Percentiles rank a stretch among this genome's conserved stretches.
Conservation (phyloP, 1,140 invertebrate species). For the Whitmania pigra region DNA sequence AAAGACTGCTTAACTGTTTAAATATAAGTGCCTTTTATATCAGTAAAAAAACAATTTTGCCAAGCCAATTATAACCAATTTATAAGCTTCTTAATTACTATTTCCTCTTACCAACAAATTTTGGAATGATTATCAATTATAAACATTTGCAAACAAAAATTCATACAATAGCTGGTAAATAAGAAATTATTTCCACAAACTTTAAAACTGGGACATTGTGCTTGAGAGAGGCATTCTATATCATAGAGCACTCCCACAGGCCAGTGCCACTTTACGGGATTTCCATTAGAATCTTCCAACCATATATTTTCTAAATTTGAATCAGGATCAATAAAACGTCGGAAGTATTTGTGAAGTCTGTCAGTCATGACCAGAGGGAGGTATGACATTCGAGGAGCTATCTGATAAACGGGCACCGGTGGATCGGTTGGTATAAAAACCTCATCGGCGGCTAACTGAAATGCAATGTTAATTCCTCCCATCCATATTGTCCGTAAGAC, state of each 20-base stretch:
- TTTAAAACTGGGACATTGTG: no score
- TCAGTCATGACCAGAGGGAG: constrained; percentile 80
- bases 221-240: constrained; percentile 48
- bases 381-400: constrained; percentile 86
- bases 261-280: constrained; percentile 86
- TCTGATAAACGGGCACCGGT: constrained; percentile 81
- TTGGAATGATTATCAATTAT: neutral
- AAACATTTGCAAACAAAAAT: neutral
- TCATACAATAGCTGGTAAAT: no score
- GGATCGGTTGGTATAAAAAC: constrained; percentile 63
- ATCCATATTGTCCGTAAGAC: constrained; percentile 58
- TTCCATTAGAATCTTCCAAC: constrained; percentile 75
- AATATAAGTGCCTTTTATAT: no score
- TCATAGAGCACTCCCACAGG: constrained; percentile 90
- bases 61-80: no score
- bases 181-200: no score
- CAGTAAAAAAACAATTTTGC: no score
- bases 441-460: constrained; percentile 73
- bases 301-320: constrained; percentile 74
- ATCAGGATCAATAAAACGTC: constrained; percentile 64
- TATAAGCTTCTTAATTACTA: no score
- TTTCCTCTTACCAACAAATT: no score
- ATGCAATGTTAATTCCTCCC: constrained; percentile 79
- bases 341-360: constrained; percentile 84
- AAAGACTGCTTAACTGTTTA: no score